A percentile compares a stretch with the other conserved stretches of the same genome.
phyloP scores from a whole-genome alignment of 2,888 invertebrate species.

The Netelia fuscicornis region DNA sequence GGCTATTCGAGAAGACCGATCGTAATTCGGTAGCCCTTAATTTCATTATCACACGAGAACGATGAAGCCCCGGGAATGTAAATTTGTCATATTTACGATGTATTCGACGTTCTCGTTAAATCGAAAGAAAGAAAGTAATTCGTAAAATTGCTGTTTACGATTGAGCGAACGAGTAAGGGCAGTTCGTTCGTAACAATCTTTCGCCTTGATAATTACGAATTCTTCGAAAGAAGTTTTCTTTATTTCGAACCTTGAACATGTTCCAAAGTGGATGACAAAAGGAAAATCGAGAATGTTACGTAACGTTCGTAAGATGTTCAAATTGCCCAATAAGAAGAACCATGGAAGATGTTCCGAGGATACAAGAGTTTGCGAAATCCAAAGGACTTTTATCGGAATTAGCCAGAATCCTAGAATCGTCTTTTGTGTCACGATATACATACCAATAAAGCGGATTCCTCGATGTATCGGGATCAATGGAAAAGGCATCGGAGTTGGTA shows the following conservation, averaged over 20 bases:
- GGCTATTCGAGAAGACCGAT: not conserved
- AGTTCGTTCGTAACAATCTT: too few relatives aligned
- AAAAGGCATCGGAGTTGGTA: slow-evolving; percentile 7
- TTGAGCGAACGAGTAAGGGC: too few relatives aligned
- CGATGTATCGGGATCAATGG: slow-evolving; percentile 23
- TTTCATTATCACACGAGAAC: not conserved
- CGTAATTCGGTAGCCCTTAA: not conserved
- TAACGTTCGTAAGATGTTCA: not conserved
- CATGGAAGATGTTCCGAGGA: not conserved
- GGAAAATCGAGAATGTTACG: not conserved
- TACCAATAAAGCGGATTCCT: slow-evolving; percentile 1
- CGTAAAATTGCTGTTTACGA: not conserved
- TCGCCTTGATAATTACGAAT: too few relatives aligned
- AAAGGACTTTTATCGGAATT: slow-evolving; percentile 45
- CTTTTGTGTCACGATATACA: not conserved
- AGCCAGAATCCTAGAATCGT: slow-evolving; percentile 28
- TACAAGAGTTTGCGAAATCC: not conserved
- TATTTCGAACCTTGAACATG: too few relatives aligned
- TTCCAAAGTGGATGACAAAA: not conserved
- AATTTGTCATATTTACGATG: not conserved
- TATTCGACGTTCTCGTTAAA: too few relatives aligned
- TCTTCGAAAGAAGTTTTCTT: too few relatives aligned
- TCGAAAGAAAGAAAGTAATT: not conserved
- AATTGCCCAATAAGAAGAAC: not conserved
- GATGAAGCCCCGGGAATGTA: not conserved